Conservation (phyloP, 2,113 vertebrate species). For the Emberiza fucata region DNA sequence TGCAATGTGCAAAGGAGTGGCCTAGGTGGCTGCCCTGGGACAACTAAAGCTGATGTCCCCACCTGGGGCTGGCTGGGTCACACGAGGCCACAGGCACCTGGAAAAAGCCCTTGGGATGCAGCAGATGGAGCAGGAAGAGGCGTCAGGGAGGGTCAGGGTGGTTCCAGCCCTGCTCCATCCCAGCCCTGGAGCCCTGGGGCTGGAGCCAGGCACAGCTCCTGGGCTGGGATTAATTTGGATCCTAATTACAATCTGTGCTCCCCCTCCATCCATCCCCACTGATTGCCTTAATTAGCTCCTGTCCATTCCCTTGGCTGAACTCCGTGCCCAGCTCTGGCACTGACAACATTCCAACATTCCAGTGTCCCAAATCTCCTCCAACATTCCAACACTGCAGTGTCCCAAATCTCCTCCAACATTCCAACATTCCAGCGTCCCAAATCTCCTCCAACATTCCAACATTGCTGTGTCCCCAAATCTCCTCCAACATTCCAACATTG, state of each 20-base stretch:
- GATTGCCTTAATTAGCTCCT: background rate
- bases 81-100: background rate
- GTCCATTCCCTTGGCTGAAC: background rate
- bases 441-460: too few species aligned
- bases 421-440: too few species aligned
- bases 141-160: background rate
- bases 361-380: background rate
- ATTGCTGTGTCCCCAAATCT: too few species aligned
- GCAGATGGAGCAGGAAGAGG: background rate
- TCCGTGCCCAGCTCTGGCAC: background rate
- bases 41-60: background rate
- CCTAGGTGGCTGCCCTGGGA: accelerated
- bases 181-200: background rate
- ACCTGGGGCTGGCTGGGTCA: background rate
- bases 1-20: accelerated
- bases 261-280: background rate
- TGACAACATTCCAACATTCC: background rate
- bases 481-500: too few species aligned
- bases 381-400: background rate
- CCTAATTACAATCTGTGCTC: slow-evolving; percentile 46
- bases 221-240: background rate
- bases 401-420: too few species aligned
- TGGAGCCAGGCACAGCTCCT: background rate
- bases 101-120: background rate
- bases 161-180: background rate